Evolutionary conservation across 2,113 vertebrate species (phyloP).

Genomic region (Ctenodactylus gundi): DNA sequence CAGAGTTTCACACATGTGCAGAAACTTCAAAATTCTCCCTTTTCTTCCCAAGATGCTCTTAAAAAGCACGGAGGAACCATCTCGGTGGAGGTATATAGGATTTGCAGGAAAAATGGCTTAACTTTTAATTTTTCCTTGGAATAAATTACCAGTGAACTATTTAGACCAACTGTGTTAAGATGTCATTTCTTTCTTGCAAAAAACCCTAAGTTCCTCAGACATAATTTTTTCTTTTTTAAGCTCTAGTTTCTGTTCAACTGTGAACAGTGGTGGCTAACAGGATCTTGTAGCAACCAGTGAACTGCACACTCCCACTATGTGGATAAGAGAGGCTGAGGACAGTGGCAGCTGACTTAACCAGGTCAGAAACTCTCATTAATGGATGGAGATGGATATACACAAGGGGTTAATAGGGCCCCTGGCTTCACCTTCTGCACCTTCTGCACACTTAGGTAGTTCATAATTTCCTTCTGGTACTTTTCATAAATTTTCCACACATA

Average conservation of each 20-base stretch:
- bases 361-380: not conserved
- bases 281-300: not conserved
- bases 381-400: not conserved
- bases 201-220: not conserved
- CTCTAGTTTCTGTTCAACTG: not conserved
- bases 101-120: not conserved
- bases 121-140: constrained; percentile 4
- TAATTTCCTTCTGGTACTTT: not conserved
- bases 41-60: not conserved
- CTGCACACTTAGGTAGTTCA: not conserved
- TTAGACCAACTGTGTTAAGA: not conserved
- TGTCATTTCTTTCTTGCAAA: not conserved
- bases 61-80: not conserved
- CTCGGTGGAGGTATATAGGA: not conserved
- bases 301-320: not conserved
- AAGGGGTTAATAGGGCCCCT: not conserved
- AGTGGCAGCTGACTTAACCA: not conserved
- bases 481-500: not conserved
- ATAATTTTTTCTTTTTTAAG: not conserved
- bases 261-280: not conserved
- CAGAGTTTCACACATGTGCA: not conserved
- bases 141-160: not conserved
- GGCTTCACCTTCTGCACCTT: not conserved
- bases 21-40: not conserved
- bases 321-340: not conserved